Evolutionary conservation across 2,888 invertebrate genomes (phyloP).

Genomic region (Mechanitis messenoides): DNA sequence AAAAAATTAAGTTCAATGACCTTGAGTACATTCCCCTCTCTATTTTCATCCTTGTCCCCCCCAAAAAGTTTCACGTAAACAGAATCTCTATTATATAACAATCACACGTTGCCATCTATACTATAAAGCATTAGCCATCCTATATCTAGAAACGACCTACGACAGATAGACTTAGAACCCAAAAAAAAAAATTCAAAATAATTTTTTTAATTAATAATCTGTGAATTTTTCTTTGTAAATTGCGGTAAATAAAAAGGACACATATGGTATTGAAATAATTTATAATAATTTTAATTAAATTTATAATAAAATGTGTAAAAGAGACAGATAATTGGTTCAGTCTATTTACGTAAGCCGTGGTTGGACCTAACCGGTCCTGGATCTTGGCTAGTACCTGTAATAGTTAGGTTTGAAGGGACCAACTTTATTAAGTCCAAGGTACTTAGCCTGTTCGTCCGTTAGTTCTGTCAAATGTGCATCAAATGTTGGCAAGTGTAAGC

Average conservation of each 20-base stretch:
- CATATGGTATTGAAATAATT: no score
- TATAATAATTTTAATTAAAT: no score
- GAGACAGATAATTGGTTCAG: background rate
- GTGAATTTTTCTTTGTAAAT: no score
- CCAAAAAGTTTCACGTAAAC: no score
- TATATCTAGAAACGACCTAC: slow-evolving; percentile 2
- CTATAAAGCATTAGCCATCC: background rate
- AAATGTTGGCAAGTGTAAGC: slow-evolving; percentile 96
- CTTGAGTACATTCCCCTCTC: no score
- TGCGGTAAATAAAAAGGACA: no score
- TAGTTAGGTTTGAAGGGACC: slow-evolving; percentile 99
- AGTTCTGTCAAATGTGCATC: slow-evolving; percentile 98
- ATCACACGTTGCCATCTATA: background rate
- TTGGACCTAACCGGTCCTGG: slow-evolving; percentile 10
- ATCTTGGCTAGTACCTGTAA: slow-evolving; percentile 84
- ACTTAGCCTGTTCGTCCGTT: slow-evolving; percentile 97
- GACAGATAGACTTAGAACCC: background rate
- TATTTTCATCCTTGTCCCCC: no score
- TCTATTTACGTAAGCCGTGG: slow-evolving; percentile 1
- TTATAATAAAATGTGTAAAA: background rate
- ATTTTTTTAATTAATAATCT: no score
- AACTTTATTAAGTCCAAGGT: slow-evolving; percentile 97
- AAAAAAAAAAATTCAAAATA: no score
- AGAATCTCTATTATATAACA: no score
- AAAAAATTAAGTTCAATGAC: no score